Evolutionary conservation across 2,888 invertebrate species (phyloP).

Genomic region (Epirrita christyi): DNA sequence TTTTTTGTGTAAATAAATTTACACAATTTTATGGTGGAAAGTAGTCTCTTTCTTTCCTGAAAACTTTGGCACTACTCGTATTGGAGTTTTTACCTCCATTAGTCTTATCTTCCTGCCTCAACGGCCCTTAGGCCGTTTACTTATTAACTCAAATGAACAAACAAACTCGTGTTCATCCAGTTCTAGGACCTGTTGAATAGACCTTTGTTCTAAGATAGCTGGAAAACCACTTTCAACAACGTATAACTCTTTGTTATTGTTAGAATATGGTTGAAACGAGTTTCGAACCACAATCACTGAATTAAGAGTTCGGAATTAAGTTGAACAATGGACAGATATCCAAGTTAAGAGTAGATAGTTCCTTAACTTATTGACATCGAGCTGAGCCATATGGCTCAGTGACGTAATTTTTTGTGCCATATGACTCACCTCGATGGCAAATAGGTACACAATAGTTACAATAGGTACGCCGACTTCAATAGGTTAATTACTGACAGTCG

Average conservation of each 20-base stretch:
- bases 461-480: no score
- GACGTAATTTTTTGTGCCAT: no score
- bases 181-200: slow-evolving; percentile 52
- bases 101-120: background rate
- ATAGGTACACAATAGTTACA: no score
- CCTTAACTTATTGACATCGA: no score
- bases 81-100: background rate
- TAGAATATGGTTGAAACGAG: slow-evolving; percentile 29
- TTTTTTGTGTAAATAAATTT: no score
- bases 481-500: slow-evolving; percentile 10
- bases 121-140: slow-evolving; percentile 31
- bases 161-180: slow-evolving; percentile 34
- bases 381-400: no score
- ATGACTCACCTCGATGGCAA: no score
- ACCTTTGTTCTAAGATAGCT: slow-evolving; percentile 40
- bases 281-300: slow-evolving; percentile 27
- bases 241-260: slow-evolving; percentile 33
- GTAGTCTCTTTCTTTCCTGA: no score
- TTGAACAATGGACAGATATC: slow-evolving; percentile 13
- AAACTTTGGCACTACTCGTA: no score
- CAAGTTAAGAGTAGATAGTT: slow-evolving; percentile 14
- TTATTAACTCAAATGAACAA: slow-evolving; percentile 38
- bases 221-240: slow-evolving; percentile 32
- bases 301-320: slow-evolving; percentile 20
- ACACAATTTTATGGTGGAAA: no score